These are phyloP conservation scores for Zapornia atra DNA, from an alignment of 2,113 vertebrate species.

Conservation along the genomic window DNA sequence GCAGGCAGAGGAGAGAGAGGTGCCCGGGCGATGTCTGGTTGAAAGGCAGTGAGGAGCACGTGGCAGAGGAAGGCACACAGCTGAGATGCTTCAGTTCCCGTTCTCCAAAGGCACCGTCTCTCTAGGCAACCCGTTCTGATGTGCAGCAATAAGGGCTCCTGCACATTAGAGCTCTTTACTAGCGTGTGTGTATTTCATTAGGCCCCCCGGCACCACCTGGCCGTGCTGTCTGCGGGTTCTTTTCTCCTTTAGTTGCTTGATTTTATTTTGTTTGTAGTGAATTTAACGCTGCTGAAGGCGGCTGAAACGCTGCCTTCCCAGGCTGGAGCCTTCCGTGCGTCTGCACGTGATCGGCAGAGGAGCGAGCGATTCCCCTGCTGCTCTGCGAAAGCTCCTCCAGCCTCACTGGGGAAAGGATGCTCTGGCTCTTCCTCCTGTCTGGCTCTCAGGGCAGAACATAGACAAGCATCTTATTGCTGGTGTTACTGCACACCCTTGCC, in stretches of 20 bases:
- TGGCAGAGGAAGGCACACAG: not conserved
- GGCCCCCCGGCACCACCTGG: constrained; percentile 33
- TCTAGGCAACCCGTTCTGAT: constrained; percentile 9
- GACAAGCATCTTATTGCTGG: rapidly evolving
- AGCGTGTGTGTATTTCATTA: not conserved
- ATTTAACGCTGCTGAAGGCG: constrained; percentile 1
- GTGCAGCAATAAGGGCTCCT: not conserved
- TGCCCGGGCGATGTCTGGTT: rapidly evolving
- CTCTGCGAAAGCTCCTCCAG: not conserved
- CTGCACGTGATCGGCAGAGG: not conserved
- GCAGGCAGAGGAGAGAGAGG: not conserved
- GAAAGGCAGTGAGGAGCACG: not conserved
- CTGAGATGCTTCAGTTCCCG: not conserved
- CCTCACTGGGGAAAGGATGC: not conserved
- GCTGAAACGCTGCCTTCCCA: not conserved
- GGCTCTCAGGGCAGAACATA: not conserved
- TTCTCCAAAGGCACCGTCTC: constrained; percentile 23
- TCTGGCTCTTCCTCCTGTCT: not conserved
- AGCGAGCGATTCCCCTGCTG: not conserved
- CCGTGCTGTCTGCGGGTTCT: not conserved
- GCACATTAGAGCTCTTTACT: not conserved
- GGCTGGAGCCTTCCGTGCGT: not conserved
- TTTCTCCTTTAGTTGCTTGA: not conserved
- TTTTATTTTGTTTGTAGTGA: not conserved
- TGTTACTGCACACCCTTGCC: not conserved